Conservation (phyloP, 37 sponge, comb jelly and placozoan genomes). For the Aphrocallistes beatrix region DNA sequence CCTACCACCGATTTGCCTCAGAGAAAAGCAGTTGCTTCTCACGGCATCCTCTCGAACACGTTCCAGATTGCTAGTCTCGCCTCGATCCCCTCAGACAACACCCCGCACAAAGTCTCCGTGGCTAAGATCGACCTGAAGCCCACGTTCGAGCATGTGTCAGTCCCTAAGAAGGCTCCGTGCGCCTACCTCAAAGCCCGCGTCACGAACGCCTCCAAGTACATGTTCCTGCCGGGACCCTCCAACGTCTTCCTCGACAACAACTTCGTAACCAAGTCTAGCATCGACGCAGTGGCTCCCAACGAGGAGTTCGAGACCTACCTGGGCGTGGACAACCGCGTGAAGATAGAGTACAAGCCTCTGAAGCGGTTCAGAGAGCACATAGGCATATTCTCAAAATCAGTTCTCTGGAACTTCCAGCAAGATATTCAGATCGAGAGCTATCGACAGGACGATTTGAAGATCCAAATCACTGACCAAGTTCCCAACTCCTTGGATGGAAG, state of each 20-base stretch:
- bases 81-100: conserved; percentile 47
- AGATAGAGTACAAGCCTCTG: conserved; percentile 60
- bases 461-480: conserved; percentile 60
- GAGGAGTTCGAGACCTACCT: conserved; percentile 57
- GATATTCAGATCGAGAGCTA: conserved; percentile 64
- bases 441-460: conserved; percentile 36
- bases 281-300: conserved; percentile 32
- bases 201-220: conserved; percentile 40
- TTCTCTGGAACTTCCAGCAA: conserved; percentile 46
- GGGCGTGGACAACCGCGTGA: conserved; percentile 49
- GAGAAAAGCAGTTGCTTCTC: conserved; percentile 28
- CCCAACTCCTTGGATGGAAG: conserved; percentile 68
- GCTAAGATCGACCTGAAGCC: conserved; percentile 46
- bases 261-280: conserved; percentile 45
- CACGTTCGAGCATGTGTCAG: conserved; percentile 56
- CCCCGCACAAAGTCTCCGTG: conserved; percentile 52
- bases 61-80: conserved; percentile 39
- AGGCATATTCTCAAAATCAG: conserved; percentile 48
- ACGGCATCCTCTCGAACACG: conserved; percentile 43
- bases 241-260: conserved; percentile 58
- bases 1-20: no score
- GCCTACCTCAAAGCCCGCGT: conserved; percentile 61
- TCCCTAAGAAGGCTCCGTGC: conserved; percentile 53
- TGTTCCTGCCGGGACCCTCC: conserved; percentile 49
- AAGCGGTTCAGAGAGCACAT: conserved; percentile 38